Evolutionary conservation across 2,888 invertebrate species (phyloP).

Genomic region (Pristionchus arcanus): DNA sequence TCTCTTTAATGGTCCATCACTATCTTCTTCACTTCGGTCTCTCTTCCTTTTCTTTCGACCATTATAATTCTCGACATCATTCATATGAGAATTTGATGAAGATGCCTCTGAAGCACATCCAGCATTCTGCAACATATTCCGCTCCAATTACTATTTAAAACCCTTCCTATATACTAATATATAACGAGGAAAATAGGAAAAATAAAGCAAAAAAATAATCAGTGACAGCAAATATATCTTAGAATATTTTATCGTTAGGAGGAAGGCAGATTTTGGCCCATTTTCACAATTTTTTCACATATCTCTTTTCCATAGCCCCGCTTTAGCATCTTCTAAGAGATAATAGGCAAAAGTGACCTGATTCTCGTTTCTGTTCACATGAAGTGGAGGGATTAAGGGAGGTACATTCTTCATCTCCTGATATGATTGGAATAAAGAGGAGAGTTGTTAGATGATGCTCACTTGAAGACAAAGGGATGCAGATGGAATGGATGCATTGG

Average conservation of each 20-base stretch:
- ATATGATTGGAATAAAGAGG: not conserved
- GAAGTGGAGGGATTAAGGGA: conserved; percentile 32
- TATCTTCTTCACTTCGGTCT: conserved; percentile 6
- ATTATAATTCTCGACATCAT: conserved; percentile 38
- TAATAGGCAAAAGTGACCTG: not conserved
- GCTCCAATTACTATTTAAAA: not conserved
- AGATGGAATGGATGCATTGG: not conserved
- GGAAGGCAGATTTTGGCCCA: no score
- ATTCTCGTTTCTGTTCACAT: conserved; percentile 12
- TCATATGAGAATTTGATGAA: conserved; percentile 25
- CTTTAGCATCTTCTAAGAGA: not conserved
- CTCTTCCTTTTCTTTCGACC: conserved; percentile 31
- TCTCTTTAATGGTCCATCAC: not conserved
- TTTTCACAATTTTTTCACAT: no score
- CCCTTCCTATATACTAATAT: not conserved
- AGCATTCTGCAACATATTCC: not conserved
- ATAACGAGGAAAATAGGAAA: not conserved
- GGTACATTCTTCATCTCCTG: conserved; percentile 47
- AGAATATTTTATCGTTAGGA: no score
- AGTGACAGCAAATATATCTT: not conserved
- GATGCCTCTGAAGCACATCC: conserved; percentile 45
- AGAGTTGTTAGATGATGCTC: not conserved
- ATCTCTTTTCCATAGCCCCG: no score
- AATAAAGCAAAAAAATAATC: not conserved
- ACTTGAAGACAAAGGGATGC: conserved; percentile 34